These are phyloP conservation scores for Nomada ferruginata DNA, from an alignment of 2,888 invertebrate species.

Conservation along the genomic window DNA sequence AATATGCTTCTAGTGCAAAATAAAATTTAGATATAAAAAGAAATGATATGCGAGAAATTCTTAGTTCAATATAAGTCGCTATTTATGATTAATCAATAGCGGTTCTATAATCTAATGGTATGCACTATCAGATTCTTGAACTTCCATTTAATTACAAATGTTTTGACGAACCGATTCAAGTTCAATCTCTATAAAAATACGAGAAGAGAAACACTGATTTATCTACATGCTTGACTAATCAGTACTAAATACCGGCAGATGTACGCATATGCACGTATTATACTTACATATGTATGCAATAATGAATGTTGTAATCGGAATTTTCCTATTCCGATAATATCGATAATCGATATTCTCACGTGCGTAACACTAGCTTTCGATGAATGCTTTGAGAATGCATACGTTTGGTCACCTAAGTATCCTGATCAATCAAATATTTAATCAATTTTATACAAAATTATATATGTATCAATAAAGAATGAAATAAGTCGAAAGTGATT, in stretches of 20 bases:
- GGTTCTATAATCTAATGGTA: no score
- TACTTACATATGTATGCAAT: background rate
- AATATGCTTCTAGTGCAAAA: no score
- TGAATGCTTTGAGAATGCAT: background rate
- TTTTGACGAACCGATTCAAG: background rate
- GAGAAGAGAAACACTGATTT: background rate
- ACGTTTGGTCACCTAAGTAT: conserved; percentile 1
- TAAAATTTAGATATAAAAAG: no score
- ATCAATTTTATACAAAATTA: no score
- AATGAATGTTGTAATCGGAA: background rate
- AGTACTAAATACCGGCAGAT: background rate
- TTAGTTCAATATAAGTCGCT: no score
- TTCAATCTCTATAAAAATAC: background rate
- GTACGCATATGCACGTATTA: background rate
- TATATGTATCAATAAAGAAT: no score
- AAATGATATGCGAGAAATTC: no score
- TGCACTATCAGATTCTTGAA: background rate
- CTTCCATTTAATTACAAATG: background rate
- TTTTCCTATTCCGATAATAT: conserved; percentile 21
- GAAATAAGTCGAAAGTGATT: no score
- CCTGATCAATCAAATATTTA: no score
- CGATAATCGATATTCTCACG: conserved; percentile 48
- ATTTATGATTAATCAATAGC: no score
- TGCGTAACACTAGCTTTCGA: background rate
- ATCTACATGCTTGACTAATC: background rate